Conservation (phyloP, 1,140 invertebrate species). For the Trichoplusia ni region DNA sequence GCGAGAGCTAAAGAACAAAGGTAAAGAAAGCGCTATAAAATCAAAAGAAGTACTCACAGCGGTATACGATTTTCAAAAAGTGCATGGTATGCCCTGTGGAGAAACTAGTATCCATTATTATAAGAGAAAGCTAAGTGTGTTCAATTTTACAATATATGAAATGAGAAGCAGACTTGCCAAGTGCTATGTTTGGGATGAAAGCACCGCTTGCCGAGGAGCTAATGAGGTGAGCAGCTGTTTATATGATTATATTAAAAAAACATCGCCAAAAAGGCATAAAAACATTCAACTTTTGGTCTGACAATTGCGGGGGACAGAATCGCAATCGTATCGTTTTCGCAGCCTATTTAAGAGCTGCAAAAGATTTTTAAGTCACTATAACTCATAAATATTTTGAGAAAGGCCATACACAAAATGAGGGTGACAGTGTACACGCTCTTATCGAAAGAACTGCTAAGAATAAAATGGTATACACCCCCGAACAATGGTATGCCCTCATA, state of each 20-base stretch:
- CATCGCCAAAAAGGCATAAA: constrained; percentile 5
- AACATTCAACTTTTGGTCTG: constrained; percentile 6
- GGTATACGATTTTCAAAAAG: constrained; percentile 37
- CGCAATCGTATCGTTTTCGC: constrained; percentile 23
- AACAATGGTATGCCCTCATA: constrained; percentile 34
- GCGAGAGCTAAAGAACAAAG: constrained; percentile 31
- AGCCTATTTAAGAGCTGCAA: constrained; percentile 1
- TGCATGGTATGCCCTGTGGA: constrained; percentile 17
- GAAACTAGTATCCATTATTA: constrained; percentile 31
- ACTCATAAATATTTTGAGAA: constrained; percentile 20
- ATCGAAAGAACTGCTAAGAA: constrained; percentile 8
- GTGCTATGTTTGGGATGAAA: constrained; percentile 34
- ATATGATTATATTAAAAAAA: constrained; percentile 12
- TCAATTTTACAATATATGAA: constrained; percentile 35
- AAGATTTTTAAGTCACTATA: constrained; percentile 1
- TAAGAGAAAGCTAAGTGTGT: constrained; percentile 32
- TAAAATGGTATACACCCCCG: neutral
- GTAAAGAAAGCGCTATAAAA: constrained; percentile 28
- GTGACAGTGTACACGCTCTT: constrained; percentile 20
- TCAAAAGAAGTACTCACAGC: constrained; percentile 26
- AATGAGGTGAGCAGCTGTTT: constrained; percentile 34
- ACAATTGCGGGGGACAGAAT: constrained; percentile 27
- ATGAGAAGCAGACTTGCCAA: constrained; percentile 9
- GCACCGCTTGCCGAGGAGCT: constrained; percentile 22
- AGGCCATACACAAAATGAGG: constrained; percentile 21